phyloP scores from a whole-genome alignment of 2,113 vertebrate genomes.

The Pogonocichla stellata region DNA sequence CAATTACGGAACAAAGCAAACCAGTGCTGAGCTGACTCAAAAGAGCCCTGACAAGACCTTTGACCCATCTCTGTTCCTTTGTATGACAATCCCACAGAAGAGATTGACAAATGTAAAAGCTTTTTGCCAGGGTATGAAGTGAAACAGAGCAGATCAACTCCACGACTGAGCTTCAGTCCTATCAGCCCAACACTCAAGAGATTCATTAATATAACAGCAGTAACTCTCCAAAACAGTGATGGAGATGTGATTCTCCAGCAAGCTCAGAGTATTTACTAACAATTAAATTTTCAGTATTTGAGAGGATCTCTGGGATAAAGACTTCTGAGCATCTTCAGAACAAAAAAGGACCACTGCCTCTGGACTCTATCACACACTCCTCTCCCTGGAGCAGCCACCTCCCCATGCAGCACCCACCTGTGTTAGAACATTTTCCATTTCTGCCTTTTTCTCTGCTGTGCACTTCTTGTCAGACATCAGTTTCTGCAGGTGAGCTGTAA shows the following conservation, averaged over 20 bases:
- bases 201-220: not conserved
- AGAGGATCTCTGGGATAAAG: not conserved
- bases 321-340: not conserved
- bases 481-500: conserved; percentile 92
- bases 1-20: not conserved
- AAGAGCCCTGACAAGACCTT: not conserved
- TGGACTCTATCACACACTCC: not conserved
- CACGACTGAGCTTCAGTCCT: not conserved
- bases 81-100: not conserved
- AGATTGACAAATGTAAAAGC: not conserved
- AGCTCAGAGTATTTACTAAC: not conserved
- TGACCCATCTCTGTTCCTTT: not conserved
- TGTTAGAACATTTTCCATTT: conserved; percentile 92
- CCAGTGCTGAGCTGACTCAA: not conserved
- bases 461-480: conserved; percentile 98
- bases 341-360: not conserved
- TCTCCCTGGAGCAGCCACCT: not conserved
- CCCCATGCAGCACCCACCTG: conserved; percentile 75
- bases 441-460: conserved; percentile 86
- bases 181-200: not conserved
- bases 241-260: not conserved
- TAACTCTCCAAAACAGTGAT: not conserved
- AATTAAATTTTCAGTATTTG: not conserved
- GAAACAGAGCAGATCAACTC: not conserved
- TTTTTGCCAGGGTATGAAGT: not conserved